Evolutionary conservation across 2,113 vertebrate species (phyloP).

Genomic region (Centropristis striata): DNA sequence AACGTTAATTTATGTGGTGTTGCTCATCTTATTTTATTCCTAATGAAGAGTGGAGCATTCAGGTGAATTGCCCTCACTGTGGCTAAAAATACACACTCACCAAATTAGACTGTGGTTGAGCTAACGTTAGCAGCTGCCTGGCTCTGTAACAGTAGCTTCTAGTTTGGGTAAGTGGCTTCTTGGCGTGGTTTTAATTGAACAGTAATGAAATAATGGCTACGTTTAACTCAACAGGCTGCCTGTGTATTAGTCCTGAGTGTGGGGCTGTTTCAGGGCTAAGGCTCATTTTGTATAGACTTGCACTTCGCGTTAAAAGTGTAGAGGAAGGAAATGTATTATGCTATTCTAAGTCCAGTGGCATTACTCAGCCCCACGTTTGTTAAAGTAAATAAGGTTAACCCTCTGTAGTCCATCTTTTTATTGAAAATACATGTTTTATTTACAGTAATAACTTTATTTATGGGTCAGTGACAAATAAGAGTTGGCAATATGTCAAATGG

Average conservation of each 20-base stretch:
- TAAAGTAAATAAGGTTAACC: too few species aligned
- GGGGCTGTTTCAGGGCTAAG: background rate
- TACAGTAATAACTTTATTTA: too few species aligned
- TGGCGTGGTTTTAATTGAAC: background rate
- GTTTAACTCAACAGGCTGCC: background rate
- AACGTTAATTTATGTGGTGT: background rate
- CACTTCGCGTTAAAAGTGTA: too few species aligned
- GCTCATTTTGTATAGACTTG: background rate
- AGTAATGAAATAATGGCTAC: background rate
- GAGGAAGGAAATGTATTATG: background rate
- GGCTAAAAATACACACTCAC: conserved; percentile 76
- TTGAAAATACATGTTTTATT: too few species aligned
- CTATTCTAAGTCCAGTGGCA: background rate
- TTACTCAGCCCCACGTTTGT: too few species aligned
- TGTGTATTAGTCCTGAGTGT: background rate
- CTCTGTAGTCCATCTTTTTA: too few species aligned
- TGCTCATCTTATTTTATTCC: background rate
- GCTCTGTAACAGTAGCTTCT: conserved; percentile 15
- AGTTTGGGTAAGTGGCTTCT: conserved; percentile 45
- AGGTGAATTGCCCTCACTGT: background rate
- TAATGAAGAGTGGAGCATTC: background rate
- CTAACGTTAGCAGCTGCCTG: conserved; percentile 36
- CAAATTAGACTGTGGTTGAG: conserved; percentile 46
- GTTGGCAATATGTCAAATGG: too few species aligned
- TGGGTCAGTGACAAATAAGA: too few species aligned